Conservation (phyloP, 2,797 vertebrate genomes). For the Toxotes lorentzi region DNA sequence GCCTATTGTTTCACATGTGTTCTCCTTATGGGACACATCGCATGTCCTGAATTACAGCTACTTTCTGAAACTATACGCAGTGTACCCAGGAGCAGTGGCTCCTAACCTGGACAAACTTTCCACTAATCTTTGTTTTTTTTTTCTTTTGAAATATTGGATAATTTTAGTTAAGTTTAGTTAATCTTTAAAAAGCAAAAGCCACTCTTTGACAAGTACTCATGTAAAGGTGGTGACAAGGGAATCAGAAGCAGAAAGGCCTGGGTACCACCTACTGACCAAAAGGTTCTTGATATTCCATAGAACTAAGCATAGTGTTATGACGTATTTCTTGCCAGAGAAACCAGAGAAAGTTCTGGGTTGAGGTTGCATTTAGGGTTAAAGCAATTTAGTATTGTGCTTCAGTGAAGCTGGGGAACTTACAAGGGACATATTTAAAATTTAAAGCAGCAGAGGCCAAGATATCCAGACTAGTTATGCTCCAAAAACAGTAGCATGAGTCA, state of each 20-base stretch:
- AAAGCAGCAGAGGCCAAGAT: not conserved
- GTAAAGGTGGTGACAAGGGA: not conserved
- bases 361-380: not conserved
- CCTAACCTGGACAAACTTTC: not conserved
- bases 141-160: not conserved
- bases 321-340: no score
- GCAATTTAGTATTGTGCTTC: not conserved
- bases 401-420: not conserved
- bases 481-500: no score
- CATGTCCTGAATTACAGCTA: conserved; percentile 32
- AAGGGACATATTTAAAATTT: no score
- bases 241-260: not conserved
- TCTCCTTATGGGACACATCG: conserved; percentile 36
- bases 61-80: conserved; percentile 4
- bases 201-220: not conserved
- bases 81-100: not conserved
- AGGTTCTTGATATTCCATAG: no score
- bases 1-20: conserved; percentile 65
- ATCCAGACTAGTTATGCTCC: not conserved
- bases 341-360: no score
- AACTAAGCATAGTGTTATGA: not conserved
- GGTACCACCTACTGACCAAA: not conserved
- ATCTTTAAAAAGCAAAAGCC: not conserved
- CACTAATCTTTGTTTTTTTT: not conserved
- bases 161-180: not conserved